Conservation (phyloP, 2,888 invertebrate species). For the Cheilosia variabilis region DNA sequence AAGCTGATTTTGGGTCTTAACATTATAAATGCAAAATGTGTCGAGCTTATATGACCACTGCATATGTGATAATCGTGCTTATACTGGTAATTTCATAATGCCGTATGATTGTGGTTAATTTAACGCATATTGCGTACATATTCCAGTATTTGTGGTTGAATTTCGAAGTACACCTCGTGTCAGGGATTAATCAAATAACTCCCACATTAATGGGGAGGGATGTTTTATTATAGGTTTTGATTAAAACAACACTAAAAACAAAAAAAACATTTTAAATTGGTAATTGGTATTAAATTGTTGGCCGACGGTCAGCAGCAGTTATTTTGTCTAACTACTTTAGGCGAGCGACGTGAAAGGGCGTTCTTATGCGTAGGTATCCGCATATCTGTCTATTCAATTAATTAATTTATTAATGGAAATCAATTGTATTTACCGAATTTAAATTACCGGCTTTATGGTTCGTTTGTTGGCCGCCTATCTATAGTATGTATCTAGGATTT, state of each 20-base stretch:
- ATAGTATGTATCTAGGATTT: not conserved
- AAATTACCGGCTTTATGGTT: not conserved
- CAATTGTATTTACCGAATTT: conserved; percentile 9
- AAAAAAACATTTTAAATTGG: conserved; percentile 24
- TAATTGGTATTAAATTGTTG: conserved; percentile 45
- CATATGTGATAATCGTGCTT: not conserved
- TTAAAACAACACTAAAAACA: conserved; percentile 16
- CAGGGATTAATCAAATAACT: conserved; percentile 39
- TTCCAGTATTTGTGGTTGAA: conserved; percentile 38
- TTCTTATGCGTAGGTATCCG: not conserved
- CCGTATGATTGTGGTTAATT: conserved; percentile 43
- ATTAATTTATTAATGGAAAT: conserved; percentile 15
- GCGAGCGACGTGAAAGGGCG: not conserved
- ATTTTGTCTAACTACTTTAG: conserved; percentile 33
- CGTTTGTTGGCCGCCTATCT: not conserved
- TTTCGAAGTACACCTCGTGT: conserved; percentile 29
- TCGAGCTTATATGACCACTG: conserved; percentile 15
- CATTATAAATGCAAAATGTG: conserved; percentile 17
- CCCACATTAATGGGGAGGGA: not conserved
- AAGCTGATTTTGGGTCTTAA: not conserved
- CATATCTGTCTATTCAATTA: conserved; percentile 10
- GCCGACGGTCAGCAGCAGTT: conserved; percentile 1
- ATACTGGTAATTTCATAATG: conserved; percentile 17
- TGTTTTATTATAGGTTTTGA: conserved; percentile 22
- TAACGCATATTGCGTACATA: conserved; percentile 10